Evolutionary conservation across 2,888 invertebrate genomes (phyloP), one percentile per base, ranked within the genome.

Genomic region (Erebia epiphron): DNA sequence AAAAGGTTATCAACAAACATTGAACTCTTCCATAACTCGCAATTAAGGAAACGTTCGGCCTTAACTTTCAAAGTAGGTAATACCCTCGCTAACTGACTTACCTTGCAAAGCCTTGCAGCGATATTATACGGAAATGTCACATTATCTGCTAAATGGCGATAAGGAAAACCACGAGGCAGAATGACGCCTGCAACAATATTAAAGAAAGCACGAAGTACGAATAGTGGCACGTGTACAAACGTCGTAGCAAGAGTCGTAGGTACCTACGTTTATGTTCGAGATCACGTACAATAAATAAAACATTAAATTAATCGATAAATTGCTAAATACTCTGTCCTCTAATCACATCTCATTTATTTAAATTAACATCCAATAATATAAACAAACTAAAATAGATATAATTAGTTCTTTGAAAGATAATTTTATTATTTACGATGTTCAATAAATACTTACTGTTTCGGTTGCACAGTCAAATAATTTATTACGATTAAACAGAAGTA

Each of bases 191-290:
- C 69, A 68, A 68, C 75, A 73, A 76, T 80, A n/a, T n/a, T n/a
- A 81, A 81, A 81, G 80, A 80, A 77, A 82, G 83, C 86, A 86
- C 85, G 86, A 84, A 88, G 83, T 86, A 86, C 85, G 86, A 84
- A 88, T 83, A 79, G 79, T 72, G 76, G 82, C 88, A 89, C 88
- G 89, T 88, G 89, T 86, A 1, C 1, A 84, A 41, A 85, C 21
- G 7, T 18, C 50, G 14, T 14, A 14, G 14, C 1, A n/a, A 50
- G 7, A n/a, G 16, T n/a, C n/a, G n/a, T n/a, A n/a, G n/a, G n/a
- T n/a, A n/a, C n/a, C n/a, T 50, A 2, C 50, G 16, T 50, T 7
- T 54, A 16, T 16, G 85, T 83, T 87, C 82, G 80, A 75, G 76
- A 79, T 76, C 75, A 80, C 80, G 77, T 79, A 83, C 80, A 79